Conservation (phyloP, 1,140 invertebrate species). For the Diplogasteroides magnus region DNA sequence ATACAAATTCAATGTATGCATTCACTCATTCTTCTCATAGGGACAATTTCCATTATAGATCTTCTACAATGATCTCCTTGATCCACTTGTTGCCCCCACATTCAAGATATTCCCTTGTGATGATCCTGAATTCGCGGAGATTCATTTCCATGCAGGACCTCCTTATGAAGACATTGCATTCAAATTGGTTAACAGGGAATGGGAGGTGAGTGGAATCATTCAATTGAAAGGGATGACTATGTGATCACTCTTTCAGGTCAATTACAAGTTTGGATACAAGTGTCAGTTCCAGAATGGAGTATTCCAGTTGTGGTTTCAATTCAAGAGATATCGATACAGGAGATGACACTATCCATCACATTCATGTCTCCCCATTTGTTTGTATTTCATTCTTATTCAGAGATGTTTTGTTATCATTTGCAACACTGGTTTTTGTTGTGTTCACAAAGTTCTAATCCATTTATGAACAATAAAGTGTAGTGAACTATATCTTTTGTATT, state of each 20-base stretch:
- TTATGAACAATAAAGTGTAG: too few relatives aligned
- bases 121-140: conserved; percentile 77
- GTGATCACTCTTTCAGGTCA: conserved; percentile 71
- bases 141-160: conserved; percentile 90
- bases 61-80: conserved; percentile 97
- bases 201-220: conserved; percentile 62
- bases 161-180: conserved; percentile 99
- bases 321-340: conserved; percentile 91
- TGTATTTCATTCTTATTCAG: not conserved
- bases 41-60: conserved; percentile 63
- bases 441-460: too few relatives aligned
- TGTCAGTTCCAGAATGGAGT: conserved; percentile 99
- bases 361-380: conserved; percentile 14
- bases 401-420: not conserved
- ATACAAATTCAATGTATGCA: conserved; percentile 88
- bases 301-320: conserved; percentile 98
- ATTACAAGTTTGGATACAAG: conserved; percentile 91
- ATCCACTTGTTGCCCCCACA: conserved; percentile 84
- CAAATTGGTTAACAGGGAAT: conserved; percentile 96
- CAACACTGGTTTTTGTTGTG: too few relatives aligned
- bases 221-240: not conserved
- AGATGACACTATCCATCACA: conserved; percentile 63
- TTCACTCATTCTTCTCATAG: not conserved
- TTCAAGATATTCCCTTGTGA: conserved; percentile 68
- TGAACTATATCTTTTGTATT: too few relatives aligned